Percentiles rank a stretch among this genome's conserved stretches.
These are phyloP conservation scores for Rhinophrynus dorsalis DNA, from an alignment of 2,797 vertebrate species.

Conservation along the genomic window DNA sequence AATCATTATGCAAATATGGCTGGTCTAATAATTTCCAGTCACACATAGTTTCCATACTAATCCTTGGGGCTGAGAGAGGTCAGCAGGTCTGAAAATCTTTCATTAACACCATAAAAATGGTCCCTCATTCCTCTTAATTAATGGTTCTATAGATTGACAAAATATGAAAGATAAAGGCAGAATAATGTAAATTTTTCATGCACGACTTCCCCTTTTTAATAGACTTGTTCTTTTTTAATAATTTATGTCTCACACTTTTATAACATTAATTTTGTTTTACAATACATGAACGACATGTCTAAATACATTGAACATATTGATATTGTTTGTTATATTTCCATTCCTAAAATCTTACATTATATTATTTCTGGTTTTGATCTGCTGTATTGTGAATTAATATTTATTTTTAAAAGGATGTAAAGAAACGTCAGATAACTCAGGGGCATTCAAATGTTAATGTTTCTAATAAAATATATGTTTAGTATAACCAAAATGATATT, in stretches of 20 bases:
- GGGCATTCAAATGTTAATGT: too few relatives aligned
- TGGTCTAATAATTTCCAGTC: constrained; percentile 84
- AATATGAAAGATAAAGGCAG: constrained; percentile 47
- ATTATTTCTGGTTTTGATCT: too few relatives aligned
- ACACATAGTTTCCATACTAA: constrained; percentile 80
- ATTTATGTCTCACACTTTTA: background rate
- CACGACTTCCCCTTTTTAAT: constrained; percentile 49
- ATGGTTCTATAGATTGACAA: constrained; percentile 58
- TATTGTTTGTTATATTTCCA: too few relatives aligned
- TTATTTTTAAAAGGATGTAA: too few relatives aligned
- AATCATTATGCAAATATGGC: constrained; percentile 95
- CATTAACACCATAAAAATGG: constrained; percentile 57
- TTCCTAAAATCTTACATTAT: too few relatives aligned
- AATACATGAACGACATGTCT: background rate
- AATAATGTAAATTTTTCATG: constrained; percentile 50
- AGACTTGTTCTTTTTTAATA: constrained; percentile 3
- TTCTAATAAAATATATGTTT: too few relatives aligned
- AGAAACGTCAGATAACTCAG: too few relatives aligned
- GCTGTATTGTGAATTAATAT: too few relatives aligned
- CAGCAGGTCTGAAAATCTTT: constrained; percentile 72
- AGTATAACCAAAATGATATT: too few relatives aligned
- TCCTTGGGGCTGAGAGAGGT: constrained; percentile 81
- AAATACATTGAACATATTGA: background rate
- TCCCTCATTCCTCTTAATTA: constrained; percentile 60
- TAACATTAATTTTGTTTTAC: background rate